Evolutionary conservation across 1,140 invertebrate genomes (phyloP).

Genomic region (Maniola jurtina): DNA sequence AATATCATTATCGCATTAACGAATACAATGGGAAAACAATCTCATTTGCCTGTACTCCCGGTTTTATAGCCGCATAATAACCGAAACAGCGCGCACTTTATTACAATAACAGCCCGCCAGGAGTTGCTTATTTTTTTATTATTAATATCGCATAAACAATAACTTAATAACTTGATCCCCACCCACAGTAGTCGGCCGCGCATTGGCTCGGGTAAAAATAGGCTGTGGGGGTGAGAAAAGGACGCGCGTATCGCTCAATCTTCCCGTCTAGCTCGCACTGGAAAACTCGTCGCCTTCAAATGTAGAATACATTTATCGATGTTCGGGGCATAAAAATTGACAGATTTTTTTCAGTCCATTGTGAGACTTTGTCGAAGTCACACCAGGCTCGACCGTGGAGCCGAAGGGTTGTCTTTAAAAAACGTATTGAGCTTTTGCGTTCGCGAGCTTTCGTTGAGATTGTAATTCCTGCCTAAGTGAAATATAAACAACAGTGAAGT

Average conservation of each 20-base stretch:
- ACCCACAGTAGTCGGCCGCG: conserved; percentile 59
- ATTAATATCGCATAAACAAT: conserved; percentile 76
- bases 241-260: conserved; percentile 48
- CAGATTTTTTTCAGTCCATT: conserved; percentile 75
- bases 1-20: conserved; percentile 55
- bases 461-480: conserved; percentile 4
- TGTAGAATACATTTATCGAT: conserved; percentile 75
- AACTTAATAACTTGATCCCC: conserved; percentile 74
- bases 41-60: conserved; percentile 57
- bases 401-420: conserved; percentile 63
- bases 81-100: conserved; percentile 51
- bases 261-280: conserved; percentile 43
- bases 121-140: conserved; percentile 70
- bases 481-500: conserved; percentile 40
- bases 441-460: conserved; percentile 30
- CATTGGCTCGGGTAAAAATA: conserved; percentile 72
- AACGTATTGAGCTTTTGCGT: conserved; percentile 37
- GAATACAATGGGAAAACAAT: conserved; percentile 63
- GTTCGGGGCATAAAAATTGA: conserved; percentile 77
- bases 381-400: conserved; percentile 36
- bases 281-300: conserved; percentile 71
- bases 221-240: conserved; percentile 66
- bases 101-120: conserved; percentile 57
- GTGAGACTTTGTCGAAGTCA: conserved; percentile 49
- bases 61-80: conserved; percentile 64